A percentile compares a stretch with the other conserved stretches of the same genome.
Conservation (phyloP, 2,113 vertebrate genomes). For the Brachyhypopomus occidentalis region DNA sequence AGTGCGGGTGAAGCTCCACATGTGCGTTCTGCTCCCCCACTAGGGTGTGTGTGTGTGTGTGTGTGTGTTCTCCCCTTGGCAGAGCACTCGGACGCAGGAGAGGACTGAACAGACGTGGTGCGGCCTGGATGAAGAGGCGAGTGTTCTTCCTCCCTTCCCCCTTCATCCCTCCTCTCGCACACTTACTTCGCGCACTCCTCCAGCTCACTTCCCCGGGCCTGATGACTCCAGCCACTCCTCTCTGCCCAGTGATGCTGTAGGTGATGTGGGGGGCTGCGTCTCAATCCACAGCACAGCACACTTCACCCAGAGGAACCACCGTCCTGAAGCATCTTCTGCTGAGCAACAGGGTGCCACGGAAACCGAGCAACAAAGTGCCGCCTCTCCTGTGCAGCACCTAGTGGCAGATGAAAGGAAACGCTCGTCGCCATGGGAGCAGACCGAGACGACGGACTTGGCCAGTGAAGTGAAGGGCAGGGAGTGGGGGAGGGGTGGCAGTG, state of each 20-base stretch:
- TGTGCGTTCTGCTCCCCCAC: too few relatives aligned
- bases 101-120: conserved; percentile 43
- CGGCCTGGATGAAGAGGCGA: conserved; percentile 52
- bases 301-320: neutral
- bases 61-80: neutral
- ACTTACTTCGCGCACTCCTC: neutral
- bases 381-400: neutral
- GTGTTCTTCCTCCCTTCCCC: conserved; percentile 52
- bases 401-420: neutral
- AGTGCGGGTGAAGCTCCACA: too few relatives aligned
- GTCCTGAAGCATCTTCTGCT: neutral
- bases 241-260: neutral
- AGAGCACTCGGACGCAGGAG: conserved; percentile 48
- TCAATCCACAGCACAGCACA: neutral
- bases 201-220: neutral
- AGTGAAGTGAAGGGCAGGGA: neutral
- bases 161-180: neutral
- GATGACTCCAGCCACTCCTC: conserved; percentile 1
- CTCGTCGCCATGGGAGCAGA: neutral
- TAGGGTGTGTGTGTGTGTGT: neutral
- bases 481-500: neutral
- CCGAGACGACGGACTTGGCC: neutral
- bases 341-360: neutral
- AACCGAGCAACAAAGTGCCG: neutral
- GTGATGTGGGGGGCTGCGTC: neutral